These are phyloP conservation scores for Sinodicranocentrus sp. DNA, from an alignment of 2,888 invertebrate genomes.

Conservation along the genomic window DNA sequence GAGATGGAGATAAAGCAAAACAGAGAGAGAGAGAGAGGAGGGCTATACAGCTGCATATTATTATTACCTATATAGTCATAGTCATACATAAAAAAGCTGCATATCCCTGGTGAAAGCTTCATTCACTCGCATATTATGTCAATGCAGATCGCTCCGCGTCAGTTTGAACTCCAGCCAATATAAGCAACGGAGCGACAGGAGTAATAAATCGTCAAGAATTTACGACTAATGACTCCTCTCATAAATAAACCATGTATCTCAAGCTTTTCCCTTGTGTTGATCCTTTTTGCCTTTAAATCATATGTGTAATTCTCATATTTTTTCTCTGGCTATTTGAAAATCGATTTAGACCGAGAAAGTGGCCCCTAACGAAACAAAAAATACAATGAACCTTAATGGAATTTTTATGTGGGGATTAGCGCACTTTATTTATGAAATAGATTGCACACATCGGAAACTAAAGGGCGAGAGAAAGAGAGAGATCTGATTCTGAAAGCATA, in stretches of 20 bases:
- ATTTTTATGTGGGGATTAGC: slow-evolving; percentile 1
- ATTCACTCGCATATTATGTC: slow-evolving; percentile 45
- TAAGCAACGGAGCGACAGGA: slow-evolving; percentile 53
- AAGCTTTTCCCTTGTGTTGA: slow-evolving; percentile 28
- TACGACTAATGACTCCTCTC: slow-evolving; percentile 67
- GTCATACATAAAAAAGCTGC: background rate
- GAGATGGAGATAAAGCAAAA: too few relatives aligned
- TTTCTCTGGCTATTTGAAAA: slow-evolving; percentile 23
- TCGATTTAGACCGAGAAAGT: slow-evolving; percentile 23
- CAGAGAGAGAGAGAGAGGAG: too few relatives aligned
- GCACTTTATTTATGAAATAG: background rate
- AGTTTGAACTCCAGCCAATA: slow-evolving; percentile 67
- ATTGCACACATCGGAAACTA: too few relatives aligned
- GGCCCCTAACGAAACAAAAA: background rate
- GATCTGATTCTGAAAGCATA: too few relatives aligned
- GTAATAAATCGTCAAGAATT: slow-evolving; percentile 69
- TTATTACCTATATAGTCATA: too few relatives aligned
- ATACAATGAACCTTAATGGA: slow-evolving; percentile 29
- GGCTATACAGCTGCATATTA: too few relatives aligned
- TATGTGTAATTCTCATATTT: slow-evolving; percentile 18
- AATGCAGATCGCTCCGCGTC: slow-evolving; percentile 26
- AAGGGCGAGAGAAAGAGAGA: too few relatives aligned
- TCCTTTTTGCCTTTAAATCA: background rate
- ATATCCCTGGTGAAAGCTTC: slow-evolving; percentile 45
- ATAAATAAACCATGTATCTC: slow-evolving; percentile 65